Conservation (phyloP, 2,888 invertebrate genomes). For the Drosophila mulleri region DNA sequence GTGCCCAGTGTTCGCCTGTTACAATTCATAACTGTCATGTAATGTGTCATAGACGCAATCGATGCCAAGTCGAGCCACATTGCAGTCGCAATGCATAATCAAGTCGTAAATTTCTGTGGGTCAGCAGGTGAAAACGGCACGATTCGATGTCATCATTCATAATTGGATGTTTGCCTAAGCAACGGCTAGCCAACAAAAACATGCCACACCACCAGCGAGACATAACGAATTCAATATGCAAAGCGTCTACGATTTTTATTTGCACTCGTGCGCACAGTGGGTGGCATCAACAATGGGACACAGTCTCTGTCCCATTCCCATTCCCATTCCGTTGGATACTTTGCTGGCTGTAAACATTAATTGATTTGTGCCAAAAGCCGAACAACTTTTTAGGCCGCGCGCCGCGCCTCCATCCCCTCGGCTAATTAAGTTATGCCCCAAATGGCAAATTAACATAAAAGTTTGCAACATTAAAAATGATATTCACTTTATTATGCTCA, state of each 20-base stretch:
- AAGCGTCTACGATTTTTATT: constrained; percentile 66
- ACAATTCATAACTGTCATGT: constrained; percentile 55
- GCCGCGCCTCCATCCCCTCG: constrained; percentile 27
- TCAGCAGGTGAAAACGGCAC: constrained; percentile 69
- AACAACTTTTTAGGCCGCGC: constrained; percentile 58
- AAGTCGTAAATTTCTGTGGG: constrained; percentile 51
- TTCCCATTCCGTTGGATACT: constrained; percentile 23
- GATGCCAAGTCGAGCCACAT: constrained; percentile 13
- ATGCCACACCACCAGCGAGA: constrained; percentile 28
- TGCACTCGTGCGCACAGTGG: constrained; percentile 72
- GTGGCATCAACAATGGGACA: constrained; percentile 60
- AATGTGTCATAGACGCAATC: constrained; percentile 37
- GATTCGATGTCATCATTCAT: constrained; percentile 42
- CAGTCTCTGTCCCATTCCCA: constrained; percentile 7
- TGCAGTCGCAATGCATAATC: constrained; percentile 25
- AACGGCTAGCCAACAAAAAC: constrained; percentile 34
- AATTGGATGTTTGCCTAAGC: constrained; percentile 57
- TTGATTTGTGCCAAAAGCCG: constrained; percentile 75
- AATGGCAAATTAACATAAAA: constrained; percentile 81
- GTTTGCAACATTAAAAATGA: constrained; percentile 74
- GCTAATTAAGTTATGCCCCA: constrained; percentile 72
- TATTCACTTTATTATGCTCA: constrained; percentile 71
- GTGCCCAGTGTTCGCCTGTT: constrained; percentile 31
- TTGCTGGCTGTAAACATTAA: constrained; percentile 58
- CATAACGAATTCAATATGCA: constrained; percentile 60